Base-by-base conservation (phyloP, 2,888 invertebrate species). In the Limnephilus auricula region DNA sequence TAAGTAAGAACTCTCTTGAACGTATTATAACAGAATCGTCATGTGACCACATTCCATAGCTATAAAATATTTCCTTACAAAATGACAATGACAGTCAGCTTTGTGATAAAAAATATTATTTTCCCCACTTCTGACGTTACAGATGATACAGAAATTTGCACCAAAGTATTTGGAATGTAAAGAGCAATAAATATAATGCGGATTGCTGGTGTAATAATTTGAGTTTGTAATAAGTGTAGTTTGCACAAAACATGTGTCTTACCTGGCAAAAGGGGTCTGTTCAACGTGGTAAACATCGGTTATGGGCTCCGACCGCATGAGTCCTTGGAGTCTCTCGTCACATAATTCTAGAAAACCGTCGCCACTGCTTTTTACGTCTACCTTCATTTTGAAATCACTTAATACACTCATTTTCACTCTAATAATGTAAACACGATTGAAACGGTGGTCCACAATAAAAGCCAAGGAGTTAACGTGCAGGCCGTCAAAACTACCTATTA, bases 231-330 rank as follows among this genome's bases (percentile, higher is more conserved):
- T 6, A 25, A 25, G 65, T 25, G 65, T n/a, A 25, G 65, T 65
- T 25, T 65, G 25, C 65, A 65, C 65, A 65, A 65, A n/a, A 37
- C 65, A 90, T 87, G 82, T 91, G 87, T 45, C 50, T 96, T 96
- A 98, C 98, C 98, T 98, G 96, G 98, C 98, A 96, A 98, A 98
- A 94, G 98, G 98, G 94, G 97, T 97, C 95, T 97, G 97, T 95
- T 98, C 98, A 94, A 98, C 97, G 95, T 97, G 97, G 95, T 98
- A 98, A 93, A 97, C 97, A 94, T 97, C 97, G 94, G 97, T 97
- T 95, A 98, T 98, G 94, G 97, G 97, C 94, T 97, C 97, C 94
- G 97, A 96, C 94, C 97, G 97, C 95, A 98, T 96, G 94, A 98
- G 95, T 94, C 96, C 96, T 94, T 96, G 96, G 94, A 97, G 95